Evolutionary conservation across 2,113 vertebrate genomes (phyloP), one percentile per base, ranked within the genome.

Genomic region (Pseudopipra pipra): DNA sequence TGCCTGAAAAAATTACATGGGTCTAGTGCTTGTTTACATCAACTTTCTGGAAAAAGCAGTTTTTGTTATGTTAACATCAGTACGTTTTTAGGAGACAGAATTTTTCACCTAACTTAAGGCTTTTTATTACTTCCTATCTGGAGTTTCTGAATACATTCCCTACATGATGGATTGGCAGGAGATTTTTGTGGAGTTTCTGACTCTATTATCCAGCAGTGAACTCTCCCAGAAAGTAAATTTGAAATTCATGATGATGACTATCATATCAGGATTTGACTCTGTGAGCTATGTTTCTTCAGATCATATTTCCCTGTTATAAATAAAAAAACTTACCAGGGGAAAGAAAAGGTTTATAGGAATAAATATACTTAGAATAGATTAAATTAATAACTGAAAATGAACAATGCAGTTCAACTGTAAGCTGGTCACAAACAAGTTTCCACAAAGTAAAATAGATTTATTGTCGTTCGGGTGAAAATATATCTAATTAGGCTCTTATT

Each of bases 121-220:
- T 87, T 89, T 92, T 89, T 89, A 71, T 84, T 71, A 30, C 56
- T 77, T 30, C 47, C 61, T 81, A 5, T 82, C 70, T 56, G 18
- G 49, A 59, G 25, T 67, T 95, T 68, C 54, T 68, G 89, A 89
- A 65, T 75, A 51, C 1, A 6, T 90, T 85, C 37, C 66, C 54
- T 63, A 28, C 31, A 2, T 47, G 84, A 84, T 78, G 59, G 66
- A 95, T 91, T 87, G 74, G 58, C 89, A 91, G 86, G 52, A 92
- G 87, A 59, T 85, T 90, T 93, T 65, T 83, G 67, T 86, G 63
- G 85, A 88, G 82, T 84, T 88, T 89, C 82, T 91, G 76, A 68
- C 82, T 86, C 67, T 83, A 44, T 89, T 97, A 94, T 96, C 94
- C 95, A 96, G 93, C 94, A 95, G 68, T 44, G 85, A 95, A 55